Conservation (phyloP, 2,797 vertebrate species). For the Lacerta bilineata region DNA sequence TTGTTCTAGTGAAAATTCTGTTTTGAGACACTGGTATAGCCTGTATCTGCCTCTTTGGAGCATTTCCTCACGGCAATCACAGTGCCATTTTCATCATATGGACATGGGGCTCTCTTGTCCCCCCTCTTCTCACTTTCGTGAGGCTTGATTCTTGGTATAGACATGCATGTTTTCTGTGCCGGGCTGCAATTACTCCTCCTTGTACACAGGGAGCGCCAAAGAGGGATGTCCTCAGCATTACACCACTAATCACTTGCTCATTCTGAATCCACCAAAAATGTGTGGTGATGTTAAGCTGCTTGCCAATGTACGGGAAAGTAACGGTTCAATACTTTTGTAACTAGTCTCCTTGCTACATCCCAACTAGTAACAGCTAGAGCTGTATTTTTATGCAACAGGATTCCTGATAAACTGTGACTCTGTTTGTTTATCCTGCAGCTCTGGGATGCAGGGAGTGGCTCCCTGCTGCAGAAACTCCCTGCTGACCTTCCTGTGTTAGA, state of each 20-base stretch:
- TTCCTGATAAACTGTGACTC: slow-evolving; percentile 3
- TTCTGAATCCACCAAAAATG: neutral
- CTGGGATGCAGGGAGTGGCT: slow-evolving; percentile 91
- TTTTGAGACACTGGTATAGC: neutral
- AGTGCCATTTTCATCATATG: neutral
- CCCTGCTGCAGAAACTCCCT: slow-evolving; percentile 89
- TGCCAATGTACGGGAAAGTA: neutral
- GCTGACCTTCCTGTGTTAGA: slow-evolving; percentile 91
- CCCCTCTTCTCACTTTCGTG: neutral
- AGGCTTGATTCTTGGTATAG: neutral
- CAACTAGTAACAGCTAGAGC: neutral
- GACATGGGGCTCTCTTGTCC: neutral
- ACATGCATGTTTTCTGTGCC: neutral
- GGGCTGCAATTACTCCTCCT: neutral
- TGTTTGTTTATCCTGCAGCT: slow-evolving; percentile 81
- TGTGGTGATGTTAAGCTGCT: neutral
- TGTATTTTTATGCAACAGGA: neutral
- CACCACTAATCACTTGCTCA: neutral
- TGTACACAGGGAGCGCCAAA: neutral
- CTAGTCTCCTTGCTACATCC: neutral
- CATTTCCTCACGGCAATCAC: neutral
- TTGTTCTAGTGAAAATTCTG: neutral
- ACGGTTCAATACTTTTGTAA: neutral
- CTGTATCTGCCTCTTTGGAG: no score
- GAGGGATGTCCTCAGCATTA: neutral